Evolutionary conservation across 2,888 invertebrate genomes (phyloP).

Genomic region (Drosophila pseudotakahashii): DNA sequence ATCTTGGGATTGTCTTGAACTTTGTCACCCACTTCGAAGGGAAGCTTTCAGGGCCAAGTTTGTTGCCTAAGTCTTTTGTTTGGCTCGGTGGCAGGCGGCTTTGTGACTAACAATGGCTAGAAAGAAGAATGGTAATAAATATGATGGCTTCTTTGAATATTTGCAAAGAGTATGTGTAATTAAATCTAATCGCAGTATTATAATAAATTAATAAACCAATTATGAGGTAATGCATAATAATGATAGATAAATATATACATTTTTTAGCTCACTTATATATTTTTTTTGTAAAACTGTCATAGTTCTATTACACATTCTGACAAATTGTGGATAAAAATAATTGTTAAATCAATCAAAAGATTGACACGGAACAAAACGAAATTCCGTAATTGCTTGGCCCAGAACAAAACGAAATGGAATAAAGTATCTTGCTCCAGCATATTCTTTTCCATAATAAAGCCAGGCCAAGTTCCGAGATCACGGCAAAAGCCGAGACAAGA

Average conservation of each 20-base stretch:
- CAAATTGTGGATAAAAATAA: neutral
- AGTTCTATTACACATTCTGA: neutral
- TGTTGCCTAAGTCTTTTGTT: constrained; percentile 66
- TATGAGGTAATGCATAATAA: neutral
- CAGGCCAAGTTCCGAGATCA: constrained; percentile 14
- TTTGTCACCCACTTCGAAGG: constrained; percentile 39
- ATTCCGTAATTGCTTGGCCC: constrained; percentile 9
- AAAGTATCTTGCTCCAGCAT: constrained; percentile 2
- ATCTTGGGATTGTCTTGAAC: constrained; percentile 28
- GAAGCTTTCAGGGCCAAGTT: constrained; percentile 55
- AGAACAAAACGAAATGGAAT: constrained; percentile 22
- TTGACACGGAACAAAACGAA: constrained; percentile 7
- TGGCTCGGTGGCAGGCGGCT: constrained; percentile 6
- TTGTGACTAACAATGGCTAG: constrained; percentile 20
- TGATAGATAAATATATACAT: no score
- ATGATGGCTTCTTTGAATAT: constrained; percentile 10
- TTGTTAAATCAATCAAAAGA: constrained; percentile 29
- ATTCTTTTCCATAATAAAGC: constrained; percentile 10
- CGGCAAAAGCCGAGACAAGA: constrained; percentile 36
- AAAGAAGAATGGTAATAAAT: neutral
- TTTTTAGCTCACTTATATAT: no score
- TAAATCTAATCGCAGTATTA: neutral
- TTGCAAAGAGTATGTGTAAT: constrained; percentile 2
- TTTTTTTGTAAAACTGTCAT: neutral
- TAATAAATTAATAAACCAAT: neutral